Evolutionary conservation across 1,140 invertebrate species (phyloP).

Genomic region (Platorchestia sp.): DNA sequence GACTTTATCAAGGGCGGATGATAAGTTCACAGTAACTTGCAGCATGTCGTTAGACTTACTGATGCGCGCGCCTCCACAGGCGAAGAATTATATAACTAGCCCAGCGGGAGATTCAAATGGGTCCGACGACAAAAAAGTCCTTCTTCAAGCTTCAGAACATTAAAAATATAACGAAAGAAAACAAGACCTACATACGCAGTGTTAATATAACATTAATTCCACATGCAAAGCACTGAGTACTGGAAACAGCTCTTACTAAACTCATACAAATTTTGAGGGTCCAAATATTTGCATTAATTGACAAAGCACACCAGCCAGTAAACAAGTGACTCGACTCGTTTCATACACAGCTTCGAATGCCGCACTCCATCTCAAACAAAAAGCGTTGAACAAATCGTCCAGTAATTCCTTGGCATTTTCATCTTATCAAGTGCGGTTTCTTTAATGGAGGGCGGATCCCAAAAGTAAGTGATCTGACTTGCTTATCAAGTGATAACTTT

Average conservation of each 20-base stretch:
- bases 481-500: not conserved
- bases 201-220: not conserved
- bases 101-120: not conserved
- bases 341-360: not conserved
- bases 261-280: not conserved
- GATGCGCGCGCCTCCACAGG: not conserved
- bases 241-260: not conserved
- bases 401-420: not conserved
- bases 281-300: not conserved
- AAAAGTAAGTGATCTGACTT: not conserved
- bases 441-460: not conserved
- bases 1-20: conserved; percentile 2
- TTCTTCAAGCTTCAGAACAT: not conserved
- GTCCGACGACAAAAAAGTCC: not conserved
- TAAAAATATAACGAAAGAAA: not conserved
- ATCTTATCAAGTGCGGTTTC: not conserved
- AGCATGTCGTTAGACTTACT: conserved; percentile 17
- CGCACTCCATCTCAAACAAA: not conserved
- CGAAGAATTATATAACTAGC: not conserved
- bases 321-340: not conserved
- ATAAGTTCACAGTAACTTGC: not conserved
- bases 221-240: not conserved
- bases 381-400: not conserved
- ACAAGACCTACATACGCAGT: not conserved
- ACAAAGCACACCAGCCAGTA: not conserved